Evolutionary conservation across 2,113 vertebrate genomes (phyloP).

Genomic region (Dipodomys merriami): DNA sequence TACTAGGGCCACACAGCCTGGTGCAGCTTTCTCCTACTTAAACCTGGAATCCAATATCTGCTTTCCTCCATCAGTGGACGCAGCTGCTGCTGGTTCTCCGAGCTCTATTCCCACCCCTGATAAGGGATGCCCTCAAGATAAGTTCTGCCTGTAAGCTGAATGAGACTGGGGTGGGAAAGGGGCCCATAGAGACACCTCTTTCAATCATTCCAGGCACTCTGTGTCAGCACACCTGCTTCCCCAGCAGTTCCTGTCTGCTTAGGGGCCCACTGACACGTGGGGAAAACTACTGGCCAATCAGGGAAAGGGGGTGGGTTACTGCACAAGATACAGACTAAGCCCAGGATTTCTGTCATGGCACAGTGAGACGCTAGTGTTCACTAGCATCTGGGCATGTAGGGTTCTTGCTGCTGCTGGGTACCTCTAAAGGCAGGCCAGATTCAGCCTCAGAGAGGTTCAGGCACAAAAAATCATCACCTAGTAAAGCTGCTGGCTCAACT

Average conservation of each 20-base stretch:
- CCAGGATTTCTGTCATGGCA: no score
- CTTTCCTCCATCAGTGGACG: neutral
- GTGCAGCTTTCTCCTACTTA: neutral
- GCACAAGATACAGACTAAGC: neutral
- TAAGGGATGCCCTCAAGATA: conserved; percentile 7
- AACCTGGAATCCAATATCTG: neutral
- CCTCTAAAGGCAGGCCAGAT: neutral
- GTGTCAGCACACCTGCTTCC: neutral
- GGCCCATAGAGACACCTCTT: neutral
- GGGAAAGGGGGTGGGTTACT: neutral
- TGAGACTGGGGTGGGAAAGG: no score
- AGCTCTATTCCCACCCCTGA: neutral
- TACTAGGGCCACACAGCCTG: neutral
- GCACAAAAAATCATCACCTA: neutral
- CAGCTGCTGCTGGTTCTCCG: neutral
- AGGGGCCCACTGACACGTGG: neutral
- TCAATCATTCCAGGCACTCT: neutral
- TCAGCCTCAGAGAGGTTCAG: neutral
- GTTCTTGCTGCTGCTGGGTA: neutral
- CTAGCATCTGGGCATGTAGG: neutral
- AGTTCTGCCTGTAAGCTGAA: neutral
- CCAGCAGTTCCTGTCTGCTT: neutral
- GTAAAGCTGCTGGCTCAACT: neutral
- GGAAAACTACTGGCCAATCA: neutral
- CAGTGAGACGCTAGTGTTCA: no score